phyloP scores from a whole-genome alignment of 2,888 invertebrate species.

The Pterostichus madidus region DNA sequence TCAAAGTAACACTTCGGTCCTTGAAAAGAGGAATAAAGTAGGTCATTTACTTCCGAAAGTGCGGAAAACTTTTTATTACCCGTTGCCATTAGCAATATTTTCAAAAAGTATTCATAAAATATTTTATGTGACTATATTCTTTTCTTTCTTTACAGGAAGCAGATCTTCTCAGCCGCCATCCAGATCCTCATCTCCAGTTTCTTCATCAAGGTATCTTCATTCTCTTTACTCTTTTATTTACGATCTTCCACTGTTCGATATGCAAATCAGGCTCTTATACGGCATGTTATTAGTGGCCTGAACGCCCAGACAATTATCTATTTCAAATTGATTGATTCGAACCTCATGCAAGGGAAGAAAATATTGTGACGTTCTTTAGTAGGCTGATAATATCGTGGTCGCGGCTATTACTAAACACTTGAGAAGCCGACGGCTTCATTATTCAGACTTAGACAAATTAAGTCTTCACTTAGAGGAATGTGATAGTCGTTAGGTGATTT shows the following conservation, averaged over 20 bases:
- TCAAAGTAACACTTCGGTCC: too few species aligned
- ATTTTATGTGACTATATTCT: neutral
- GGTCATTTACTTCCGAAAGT: too few species aligned
- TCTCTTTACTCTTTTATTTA: conserved; percentile 4
- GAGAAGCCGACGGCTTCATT: conserved; percentile 30
- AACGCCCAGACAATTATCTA: conserved; percentile 21
- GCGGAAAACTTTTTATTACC: too few species aligned
- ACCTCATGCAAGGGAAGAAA: neutral
- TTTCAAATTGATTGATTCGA: conserved; percentile 51
- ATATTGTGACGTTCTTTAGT: conserved; percentile 46
- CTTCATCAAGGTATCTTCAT: neutral
- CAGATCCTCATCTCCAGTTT: too few species aligned
- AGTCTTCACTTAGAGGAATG: conserved; percentile 43
- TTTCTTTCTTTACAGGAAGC: neutral
- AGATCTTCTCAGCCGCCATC: too few species aligned
- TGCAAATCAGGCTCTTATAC: neutral
- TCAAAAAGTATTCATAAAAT: neutral
- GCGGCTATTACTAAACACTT: conserved; percentile 20
- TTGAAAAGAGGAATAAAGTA: too few species aligned
- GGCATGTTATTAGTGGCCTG: conserved; percentile 4
- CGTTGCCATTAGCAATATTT: too few species aligned
- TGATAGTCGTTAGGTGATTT: conserved; percentile 19
- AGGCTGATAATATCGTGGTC: conserved; percentile 23
- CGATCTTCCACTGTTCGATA: neutral
- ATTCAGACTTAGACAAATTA: conserved; percentile 59